Conservation (phyloP, 2,797 vertebrate genomes). For the Enteromius thamalakanensis region DNA sequence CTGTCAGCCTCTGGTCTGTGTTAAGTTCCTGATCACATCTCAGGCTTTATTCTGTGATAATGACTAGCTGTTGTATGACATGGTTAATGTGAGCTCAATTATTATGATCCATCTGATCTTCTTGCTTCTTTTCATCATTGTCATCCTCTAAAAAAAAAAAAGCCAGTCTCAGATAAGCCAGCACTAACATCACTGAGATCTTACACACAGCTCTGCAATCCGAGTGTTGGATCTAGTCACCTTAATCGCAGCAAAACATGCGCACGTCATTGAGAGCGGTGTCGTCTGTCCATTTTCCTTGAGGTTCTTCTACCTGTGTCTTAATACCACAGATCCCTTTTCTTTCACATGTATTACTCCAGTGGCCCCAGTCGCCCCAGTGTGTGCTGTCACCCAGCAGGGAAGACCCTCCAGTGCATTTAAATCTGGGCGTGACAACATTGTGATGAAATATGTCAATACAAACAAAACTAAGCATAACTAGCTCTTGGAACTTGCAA, state of each 20-base stretch:
- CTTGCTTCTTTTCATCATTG: not conserved
- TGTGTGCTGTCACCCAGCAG: not conserved
- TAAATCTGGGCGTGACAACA: not conserved
- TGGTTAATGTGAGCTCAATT: not conserved
- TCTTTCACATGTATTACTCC: not conserved
- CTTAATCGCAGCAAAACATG: not conserved
- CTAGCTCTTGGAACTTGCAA: too few species aligned
- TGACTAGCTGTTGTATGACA: not conserved
- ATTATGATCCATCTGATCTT: not conserved
- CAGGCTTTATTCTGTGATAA: too few species aligned
- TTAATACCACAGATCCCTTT: not conserved
- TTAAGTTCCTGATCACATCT: too few species aligned
- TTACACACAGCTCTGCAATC: not conserved
- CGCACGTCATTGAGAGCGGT: not conserved
- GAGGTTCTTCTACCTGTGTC: accelerated
- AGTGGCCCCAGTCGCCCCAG: not conserved
- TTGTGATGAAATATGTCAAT: not conserved
- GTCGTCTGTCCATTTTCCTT: accelerated
- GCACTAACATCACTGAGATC: not conserved
- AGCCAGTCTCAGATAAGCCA: not conserved
- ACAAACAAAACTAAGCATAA: too few species aligned
- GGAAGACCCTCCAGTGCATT: not conserved
- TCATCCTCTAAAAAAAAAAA: not conserved
- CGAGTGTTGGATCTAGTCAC: accelerated
- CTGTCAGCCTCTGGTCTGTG: too few species aligned